Conservation (phyloP, 2,888 invertebrate genomes). For the Argyra leucocephala region DNA sequence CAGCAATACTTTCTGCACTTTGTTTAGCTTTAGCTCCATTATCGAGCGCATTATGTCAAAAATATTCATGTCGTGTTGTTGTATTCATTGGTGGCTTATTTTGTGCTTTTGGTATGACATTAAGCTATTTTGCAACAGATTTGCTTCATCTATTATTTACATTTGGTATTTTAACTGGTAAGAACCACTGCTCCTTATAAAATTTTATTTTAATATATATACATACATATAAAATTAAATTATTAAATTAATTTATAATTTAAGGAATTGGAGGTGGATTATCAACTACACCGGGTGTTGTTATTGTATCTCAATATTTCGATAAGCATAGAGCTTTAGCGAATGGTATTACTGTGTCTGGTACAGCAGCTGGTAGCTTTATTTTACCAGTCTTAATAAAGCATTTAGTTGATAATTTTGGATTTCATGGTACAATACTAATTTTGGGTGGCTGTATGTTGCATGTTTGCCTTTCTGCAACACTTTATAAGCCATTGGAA, state of each 20-base stretch:
- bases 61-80: conserved; percentile 57
- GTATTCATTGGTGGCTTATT: conserved; percentile 64
- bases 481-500: conserved; percentile 53
- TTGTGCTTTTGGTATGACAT: conserved; percentile 58
- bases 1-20: conserved; percentile 64
- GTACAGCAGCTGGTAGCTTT: conserved; percentile 70
- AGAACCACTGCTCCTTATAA: conserved; percentile 23
- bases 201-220: background rate
- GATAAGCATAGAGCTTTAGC: conserved; percentile 69
- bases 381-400: conserved; percentile 67
- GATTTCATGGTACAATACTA: conserved; percentile 62
- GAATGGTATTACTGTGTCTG: conserved; percentile 71
- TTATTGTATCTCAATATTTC: conserved; percentile 70
- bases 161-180: conserved; percentile 63
- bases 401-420: conserved; percentile 57
- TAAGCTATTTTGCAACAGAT: conserved; percentile 61
- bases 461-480: conserved; percentile 63
- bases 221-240: background rate
- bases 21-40: conserved; percentile 67
- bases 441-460: conserved; percentile 64
- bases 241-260: conserved; percentile 9
- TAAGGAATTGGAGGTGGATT: conserved; percentile 67
- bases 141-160: conserved; percentile 59
- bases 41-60: conserved; percentile 63
- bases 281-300: conserved; percentile 70